These are phyloP conservation scores for Coenonympha arcania DNA, from an alignment of 2,888 invertebrate genomes.

Conservation along the genomic window DNA sequence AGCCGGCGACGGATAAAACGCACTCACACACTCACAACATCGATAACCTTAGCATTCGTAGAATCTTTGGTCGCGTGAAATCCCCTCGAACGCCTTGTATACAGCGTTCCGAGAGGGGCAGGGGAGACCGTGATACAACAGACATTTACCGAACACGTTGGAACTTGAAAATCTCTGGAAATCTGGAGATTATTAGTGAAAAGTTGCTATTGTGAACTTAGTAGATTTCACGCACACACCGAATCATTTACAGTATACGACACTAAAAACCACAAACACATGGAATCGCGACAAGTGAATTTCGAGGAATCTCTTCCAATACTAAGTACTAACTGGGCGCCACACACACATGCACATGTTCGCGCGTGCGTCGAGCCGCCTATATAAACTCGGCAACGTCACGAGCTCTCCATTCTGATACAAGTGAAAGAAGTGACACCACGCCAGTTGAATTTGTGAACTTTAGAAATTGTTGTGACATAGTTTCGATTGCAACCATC, in stretches of 20 bases:
- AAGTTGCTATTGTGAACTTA: slow-evolving; percentile 28
- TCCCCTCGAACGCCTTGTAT: slow-evolving; percentile 32
- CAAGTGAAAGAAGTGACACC: slow-evolving; percentile 37
- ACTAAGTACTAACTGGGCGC: slow-evolving; percentile 38
- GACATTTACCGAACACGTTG: slow-evolving; percentile 41
- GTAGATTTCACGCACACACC: slow-evolving; percentile 21
- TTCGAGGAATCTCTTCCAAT: slow-evolving; percentile 56
- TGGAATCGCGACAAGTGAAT: slow-evolving; percentile 33
- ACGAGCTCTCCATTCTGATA: slow-evolving; percentile 41
- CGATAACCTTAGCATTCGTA: slow-evolving; percentile 19
- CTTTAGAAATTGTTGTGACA: slow-evolving; percentile 71
- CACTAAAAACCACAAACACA: slow-evolving; percentile 33
- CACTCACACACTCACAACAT: slow-evolving; percentile 29
- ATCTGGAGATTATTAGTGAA: slow-evolving; percentile 27
- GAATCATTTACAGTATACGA: too few relatives aligned
- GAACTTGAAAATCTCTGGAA: slow-evolving; percentile 33
- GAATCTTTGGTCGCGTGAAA: slow-evolving; percentile 24
- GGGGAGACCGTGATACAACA: slow-evolving; percentile 30
- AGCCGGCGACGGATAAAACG: slow-evolving; percentile 31
- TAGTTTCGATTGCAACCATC: slow-evolving; percentile 33
- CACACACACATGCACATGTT: slow-evolving; percentile 47
- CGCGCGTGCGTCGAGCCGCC: slow-evolving; percentile 37
- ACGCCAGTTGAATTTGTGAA: slow-evolving; percentile 44
- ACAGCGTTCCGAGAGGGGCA: slow-evolving; percentile 30
- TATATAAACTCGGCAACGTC: slow-evolving; percentile 41